Evolutionary conservation across 2,797 vertebrate genomes (phyloP).

Genomic region (Valencia hispanica): DNA sequence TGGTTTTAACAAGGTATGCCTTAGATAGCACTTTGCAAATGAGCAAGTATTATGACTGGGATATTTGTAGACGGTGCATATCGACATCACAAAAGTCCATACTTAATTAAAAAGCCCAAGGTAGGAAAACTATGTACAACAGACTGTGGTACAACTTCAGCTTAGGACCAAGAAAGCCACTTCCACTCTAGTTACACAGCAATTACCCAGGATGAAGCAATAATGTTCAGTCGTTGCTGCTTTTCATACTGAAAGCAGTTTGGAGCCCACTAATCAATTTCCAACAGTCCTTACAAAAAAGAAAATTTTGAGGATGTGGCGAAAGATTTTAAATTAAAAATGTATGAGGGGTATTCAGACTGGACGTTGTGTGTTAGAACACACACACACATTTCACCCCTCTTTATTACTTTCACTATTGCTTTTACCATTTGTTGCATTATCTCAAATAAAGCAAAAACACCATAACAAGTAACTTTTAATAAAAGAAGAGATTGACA

Average conservation of each 20-base stretch:
- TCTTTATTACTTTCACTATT: neutral
- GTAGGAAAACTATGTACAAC: conserved; percentile 21
- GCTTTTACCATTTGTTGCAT: neutral
- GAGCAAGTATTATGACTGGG: conserved; percentile 7
- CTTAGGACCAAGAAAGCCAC: conserved; percentile 30
- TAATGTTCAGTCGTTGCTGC: conserved; percentile 20
- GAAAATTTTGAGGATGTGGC: conserved; percentile 9
- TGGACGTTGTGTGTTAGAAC: neutral
- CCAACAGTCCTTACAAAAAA: conserved; percentile 29
- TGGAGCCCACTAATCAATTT: conserved; percentile 15
- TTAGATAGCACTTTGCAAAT: conserved; percentile 25
- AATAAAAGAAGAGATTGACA: conserved; percentile 51
- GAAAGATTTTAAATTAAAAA: conserved; percentile 14
- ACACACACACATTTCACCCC: neutral
- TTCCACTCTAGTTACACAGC: conserved; percentile 32
- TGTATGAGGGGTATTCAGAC: conserved; percentile 9
- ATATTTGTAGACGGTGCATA: conserved; percentile 26
- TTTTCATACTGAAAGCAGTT: conserved; percentile 17
- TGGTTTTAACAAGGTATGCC: conserved; percentile 20
- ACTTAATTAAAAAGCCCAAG: conserved; percentile 33
- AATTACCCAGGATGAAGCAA: conserved; percentile 43
- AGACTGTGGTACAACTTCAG: conserved; percentile 29
- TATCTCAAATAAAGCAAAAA: conserved; percentile 35
- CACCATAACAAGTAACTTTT: conserved; percentile 24
- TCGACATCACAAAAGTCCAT: conserved; percentile 18